Conservation (phyloP, 1,140 invertebrate genomes). For the Philaenus spumarius region DNA sequence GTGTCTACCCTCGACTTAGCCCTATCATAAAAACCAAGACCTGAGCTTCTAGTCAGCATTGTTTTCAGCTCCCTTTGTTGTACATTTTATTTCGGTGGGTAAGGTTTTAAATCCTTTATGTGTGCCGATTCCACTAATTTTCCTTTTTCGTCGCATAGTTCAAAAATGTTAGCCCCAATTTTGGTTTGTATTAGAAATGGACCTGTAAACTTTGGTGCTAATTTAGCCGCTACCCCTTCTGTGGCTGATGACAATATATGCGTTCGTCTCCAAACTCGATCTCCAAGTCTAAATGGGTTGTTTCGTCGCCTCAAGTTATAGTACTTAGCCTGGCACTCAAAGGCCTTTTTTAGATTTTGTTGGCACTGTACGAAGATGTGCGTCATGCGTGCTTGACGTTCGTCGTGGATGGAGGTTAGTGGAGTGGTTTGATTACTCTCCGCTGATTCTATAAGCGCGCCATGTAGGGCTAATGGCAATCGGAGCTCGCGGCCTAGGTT, state of each 20-base stretch:
- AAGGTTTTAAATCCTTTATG: constrained; percentile 1
- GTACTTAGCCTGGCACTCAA: neutral
- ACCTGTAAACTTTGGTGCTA: neutral
- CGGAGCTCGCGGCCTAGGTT: too few species aligned
- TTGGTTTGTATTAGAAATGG: neutral
- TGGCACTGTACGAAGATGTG: neutral
- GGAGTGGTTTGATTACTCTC: too few species aligned
- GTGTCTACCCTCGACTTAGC: neutral
- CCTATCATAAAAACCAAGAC: too few species aligned
- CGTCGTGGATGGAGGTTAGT: neutral
- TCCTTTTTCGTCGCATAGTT: neutral
- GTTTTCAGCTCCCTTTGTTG: too few species aligned
- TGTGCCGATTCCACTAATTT: neutral
- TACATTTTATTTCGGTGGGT: too few species aligned
- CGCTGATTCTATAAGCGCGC: too few species aligned
- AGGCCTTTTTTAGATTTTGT: neutral
- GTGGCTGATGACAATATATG: neutral
- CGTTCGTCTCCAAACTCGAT: neutral
- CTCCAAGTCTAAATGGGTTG: neutral
- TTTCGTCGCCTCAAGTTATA: neutral
- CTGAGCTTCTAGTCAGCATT: too few species aligned
- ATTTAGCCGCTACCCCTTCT: neutral
- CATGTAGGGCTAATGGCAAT: too few species aligned
- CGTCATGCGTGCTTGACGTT: neutral
- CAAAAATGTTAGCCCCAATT: neutral